phyloP scores from a whole-genome alignment of 2,888 invertebrate genomes.

The Ctena decussata region DNA sequence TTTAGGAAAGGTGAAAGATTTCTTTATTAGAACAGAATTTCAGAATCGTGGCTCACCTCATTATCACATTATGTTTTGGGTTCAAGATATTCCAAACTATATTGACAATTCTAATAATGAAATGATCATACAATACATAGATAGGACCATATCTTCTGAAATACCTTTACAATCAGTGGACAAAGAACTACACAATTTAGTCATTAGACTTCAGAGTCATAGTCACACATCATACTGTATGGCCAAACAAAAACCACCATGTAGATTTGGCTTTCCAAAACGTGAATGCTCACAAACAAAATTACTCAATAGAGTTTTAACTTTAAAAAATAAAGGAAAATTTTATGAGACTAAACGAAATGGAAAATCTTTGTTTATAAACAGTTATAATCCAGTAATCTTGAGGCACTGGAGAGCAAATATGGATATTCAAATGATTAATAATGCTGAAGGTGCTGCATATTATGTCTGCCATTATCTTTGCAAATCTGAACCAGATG shows the following conservation, averaged over 20 bases:
- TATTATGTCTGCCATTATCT: constrained; percentile 50
- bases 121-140: constrained; percentile 21
- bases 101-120: no score
- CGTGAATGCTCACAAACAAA: background rate
- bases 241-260: no score
- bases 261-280: constrained; percentile 3
- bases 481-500: constrained; percentile 47
- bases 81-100: constrained; percentile 18
- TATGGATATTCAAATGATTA: constrained; percentile 49
- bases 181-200: constrained; percentile 31
- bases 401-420: constrained; percentile 50
- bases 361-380: background rate
- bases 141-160: constrained; percentile 14
- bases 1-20: constrained; percentile 36
- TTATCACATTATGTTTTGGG: constrained; percentile 50
- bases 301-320: no score
- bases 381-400: constrained; percentile 40
- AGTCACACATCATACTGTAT: constrained; percentile 20
- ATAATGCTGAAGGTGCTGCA: constrained; percentile 52
- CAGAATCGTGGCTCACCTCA: constrained; percentile 53
- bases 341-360: constrained; percentile 36
- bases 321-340: constrained; percentile 31
- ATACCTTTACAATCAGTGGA: constrained; percentile 18
- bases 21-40: constrained; percentile 51
- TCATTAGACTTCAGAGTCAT: constrained; percentile 24